Evolutionary conservation across 2,888 invertebrate species (phyloP).

Genomic region (Macrosoma leucophasiata): DNA sequence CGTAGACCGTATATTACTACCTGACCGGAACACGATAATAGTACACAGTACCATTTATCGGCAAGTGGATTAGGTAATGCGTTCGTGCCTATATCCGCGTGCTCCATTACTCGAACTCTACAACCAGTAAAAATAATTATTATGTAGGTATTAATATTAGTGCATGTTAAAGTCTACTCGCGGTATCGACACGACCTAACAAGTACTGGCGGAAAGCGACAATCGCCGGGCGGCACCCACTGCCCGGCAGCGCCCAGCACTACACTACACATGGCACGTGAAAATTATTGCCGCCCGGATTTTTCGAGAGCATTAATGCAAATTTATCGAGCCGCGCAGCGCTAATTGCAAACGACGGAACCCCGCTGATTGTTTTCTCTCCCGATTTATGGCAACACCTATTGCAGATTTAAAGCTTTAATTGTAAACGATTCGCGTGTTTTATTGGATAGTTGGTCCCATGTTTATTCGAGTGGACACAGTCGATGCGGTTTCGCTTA

Average conservation of each 20-base stretch:
- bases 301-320: conserved; percentile 76
- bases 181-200: conserved; percentile 20
- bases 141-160: too few relatives aligned
- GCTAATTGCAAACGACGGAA: conserved; percentile 73
- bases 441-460: conserved; percentile 71
- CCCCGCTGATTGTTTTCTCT: conserved; percentile 73
- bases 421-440: conserved; percentile 75
- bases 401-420: conserved; percentile 76
- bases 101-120: too few relatives aligned
- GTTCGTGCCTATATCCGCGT: too few relatives aligned
- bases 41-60: too few relatives aligned
- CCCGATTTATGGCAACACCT: conserved; percentile 75
- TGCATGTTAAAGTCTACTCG: too few relatives aligned
- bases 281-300: conserved; percentile 71
- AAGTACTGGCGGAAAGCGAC: conserved; percentile 16
- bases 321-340: conserved; percentile 73
- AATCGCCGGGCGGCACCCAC: conserved; percentile 28
- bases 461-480: conserved; percentile 65
- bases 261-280: conserved; percentile 58
- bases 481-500: conserved; percentile 63
- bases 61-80: too few relatives aligned
- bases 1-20: too few relatives aligned
- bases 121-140: too few relatives aligned
- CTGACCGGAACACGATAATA: too few relatives aligned
- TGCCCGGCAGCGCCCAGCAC: conserved; percentile 32